Percentiles rank a stretch among this genome's conserved stretches.
phyloP scores from a whole-genome alignment of 1,140 invertebrate species.

The Schlechtendalia chinensis region DNA sequence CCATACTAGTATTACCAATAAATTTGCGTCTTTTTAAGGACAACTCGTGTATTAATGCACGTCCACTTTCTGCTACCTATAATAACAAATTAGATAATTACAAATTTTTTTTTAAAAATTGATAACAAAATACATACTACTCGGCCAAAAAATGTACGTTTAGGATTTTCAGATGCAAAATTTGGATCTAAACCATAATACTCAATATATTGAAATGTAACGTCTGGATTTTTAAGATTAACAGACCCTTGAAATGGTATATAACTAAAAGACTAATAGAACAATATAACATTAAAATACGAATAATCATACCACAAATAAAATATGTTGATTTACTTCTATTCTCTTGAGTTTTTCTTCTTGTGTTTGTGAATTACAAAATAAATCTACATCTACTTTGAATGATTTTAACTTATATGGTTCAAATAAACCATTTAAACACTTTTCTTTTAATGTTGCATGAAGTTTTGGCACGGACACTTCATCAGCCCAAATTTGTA shows the following conservation, averaged over 20 bases:
- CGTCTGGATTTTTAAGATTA: slow-evolving; percentile 78
- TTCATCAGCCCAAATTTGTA: slow-evolving; percentile 74
- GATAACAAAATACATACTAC: slow-evolving; percentile 63
- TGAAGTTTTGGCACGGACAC: slow-evolving; percentile 64
- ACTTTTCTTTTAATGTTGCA: slow-evolving; percentile 60
- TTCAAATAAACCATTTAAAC: slow-evolving; percentile 37
- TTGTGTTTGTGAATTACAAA: slow-evolving; percentile 78
- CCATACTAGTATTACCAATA: slow-evolving; percentile 97
- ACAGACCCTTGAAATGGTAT: slow-evolving; percentile 77
- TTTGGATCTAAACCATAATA: slow-evolving; percentile 81
- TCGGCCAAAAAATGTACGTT: slow-evolving; percentile 79
- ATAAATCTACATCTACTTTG: slow-evolving; percentile 83
- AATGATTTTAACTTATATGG: slow-evolving; percentile 61
- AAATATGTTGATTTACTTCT: slow-evolving; percentile 64
- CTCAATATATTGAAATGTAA: slow-evolving; percentile 77
- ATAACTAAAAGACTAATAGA: slow-evolving; percentile 72
- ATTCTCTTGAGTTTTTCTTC: slow-evolving; percentile 80
- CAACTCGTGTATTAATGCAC: slow-evolving; percentile 73
- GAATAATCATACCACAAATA: slow-evolving; percentile 4
- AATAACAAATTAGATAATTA: slow-evolving; percentile 50
- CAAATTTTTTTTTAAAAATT: slow-evolving; percentile 25
- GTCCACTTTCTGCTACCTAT: slow-evolving; percentile 76
- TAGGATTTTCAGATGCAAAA: slow-evolving; percentile 69
- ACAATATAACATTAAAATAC: slow-evolving; percentile 6
- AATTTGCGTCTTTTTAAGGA: slow-evolving; percentile 88